A percentile compares a stretch with the other conserved stretches of the same genome.
Evolutionary conservation across 2,888 invertebrate genomes (phyloP).

Genomic region (Phyllotreta striolata): DNA sequence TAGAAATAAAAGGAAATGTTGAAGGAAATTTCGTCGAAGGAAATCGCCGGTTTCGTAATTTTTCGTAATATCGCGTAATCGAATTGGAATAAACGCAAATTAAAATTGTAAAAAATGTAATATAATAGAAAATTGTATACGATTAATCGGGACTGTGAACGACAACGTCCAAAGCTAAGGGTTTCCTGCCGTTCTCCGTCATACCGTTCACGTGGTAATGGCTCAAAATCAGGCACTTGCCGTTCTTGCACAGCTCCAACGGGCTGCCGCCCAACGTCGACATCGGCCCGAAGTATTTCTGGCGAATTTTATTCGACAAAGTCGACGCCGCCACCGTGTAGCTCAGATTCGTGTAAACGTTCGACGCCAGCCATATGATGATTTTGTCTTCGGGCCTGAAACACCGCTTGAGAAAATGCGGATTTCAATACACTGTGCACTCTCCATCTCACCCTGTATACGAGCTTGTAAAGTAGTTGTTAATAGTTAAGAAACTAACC

Average conservation of each 20-base stretch:
- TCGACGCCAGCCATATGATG: constrained; percentile 56
- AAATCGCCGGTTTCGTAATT: not conserved
- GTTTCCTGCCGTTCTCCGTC: constrained; percentile 51
- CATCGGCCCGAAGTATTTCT: constrained; percentile 56
- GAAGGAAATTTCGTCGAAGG: constrained; percentile 14
- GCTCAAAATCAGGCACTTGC: constrained; percentile 53
- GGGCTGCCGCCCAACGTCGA: constrained; percentile 50
- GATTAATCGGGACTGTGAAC: constrained; percentile 48
- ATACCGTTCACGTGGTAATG: constrained; percentile 52
- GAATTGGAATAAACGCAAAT: not conserved
- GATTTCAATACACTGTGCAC: no score
- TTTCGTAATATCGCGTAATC: constrained; percentile 5
- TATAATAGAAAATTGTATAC: not conserved
- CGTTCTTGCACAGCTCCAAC: constrained; percentile 50
- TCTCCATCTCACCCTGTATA: constrained; percentile 20
- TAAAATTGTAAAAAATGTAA: no score
- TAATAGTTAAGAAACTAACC: constrained; percentile 5
- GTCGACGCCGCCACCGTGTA: constrained; percentile 57
- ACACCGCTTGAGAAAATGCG: constrained; percentile 25
- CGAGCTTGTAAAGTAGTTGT: not conserved
- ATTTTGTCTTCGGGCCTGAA: constrained; percentile 48
- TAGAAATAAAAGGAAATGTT: constrained; percentile 21
- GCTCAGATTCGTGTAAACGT: constrained; percentile 50
- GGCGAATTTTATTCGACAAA: constrained; percentile 50
- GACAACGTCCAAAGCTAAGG: constrained; percentile 54